Evolutionary conservation across 2,113 vertebrate species (phyloP).

Genomic region (Chlorodrepanis virens): DNA sequence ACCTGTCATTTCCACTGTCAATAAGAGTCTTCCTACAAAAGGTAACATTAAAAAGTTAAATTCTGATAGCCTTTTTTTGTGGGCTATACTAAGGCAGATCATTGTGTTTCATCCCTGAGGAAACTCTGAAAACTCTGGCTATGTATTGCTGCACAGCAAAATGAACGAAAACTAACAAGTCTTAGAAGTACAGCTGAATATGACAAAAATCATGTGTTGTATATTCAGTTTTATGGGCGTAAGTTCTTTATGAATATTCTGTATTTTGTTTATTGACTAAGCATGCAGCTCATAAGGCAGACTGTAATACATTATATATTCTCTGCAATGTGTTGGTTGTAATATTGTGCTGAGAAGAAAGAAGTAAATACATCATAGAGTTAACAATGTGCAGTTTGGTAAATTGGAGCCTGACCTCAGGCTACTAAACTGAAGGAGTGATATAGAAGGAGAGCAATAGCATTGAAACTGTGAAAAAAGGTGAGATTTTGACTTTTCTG

Average conservation of each 20-base stretch:
- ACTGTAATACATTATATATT: neutral
- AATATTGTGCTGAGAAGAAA: neutral
- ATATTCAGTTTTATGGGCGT: neutral
- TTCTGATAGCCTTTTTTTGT: neutral
- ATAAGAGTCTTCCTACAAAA: neutral
- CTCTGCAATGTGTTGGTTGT: neutral
- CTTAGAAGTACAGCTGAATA: neutral
- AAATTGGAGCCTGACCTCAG: neutral
- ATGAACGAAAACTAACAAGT: neutral
- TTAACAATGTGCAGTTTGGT: neutral
- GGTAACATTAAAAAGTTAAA: neutral
- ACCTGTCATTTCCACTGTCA: neutral
- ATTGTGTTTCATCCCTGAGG: neutral
- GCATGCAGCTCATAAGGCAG: neutral
- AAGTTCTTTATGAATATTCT: neutral
- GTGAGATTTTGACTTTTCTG: neutral
- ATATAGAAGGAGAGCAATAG: neutral
- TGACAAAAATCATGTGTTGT: neutral
- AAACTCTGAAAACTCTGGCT: neutral
- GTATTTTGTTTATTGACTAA: neutral
- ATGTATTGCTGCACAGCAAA: neutral
- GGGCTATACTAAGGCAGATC: neutral
- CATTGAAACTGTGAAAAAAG: neutral
- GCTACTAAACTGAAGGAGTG: neutral
- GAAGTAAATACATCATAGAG: neutral